Evolutionary conservation across 1,140 invertebrate genomes (phyloP).

Genomic region (Homarus americanus): DNA sequence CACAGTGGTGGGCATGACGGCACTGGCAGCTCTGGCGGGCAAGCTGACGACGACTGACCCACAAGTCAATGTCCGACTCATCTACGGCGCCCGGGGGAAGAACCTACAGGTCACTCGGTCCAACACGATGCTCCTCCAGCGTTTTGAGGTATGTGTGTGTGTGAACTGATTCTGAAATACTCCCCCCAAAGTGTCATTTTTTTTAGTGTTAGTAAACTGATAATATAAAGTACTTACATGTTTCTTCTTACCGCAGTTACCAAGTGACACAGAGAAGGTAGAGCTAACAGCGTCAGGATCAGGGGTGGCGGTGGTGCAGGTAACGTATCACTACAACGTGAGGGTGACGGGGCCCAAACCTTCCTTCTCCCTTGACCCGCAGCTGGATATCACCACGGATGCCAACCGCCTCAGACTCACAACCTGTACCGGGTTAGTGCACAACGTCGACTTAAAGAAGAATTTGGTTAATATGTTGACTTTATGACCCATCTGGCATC

Average conservation of each 20-base stretch:
- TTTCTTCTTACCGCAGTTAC: conserved; percentile 79
- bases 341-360: conserved; percentile 88
- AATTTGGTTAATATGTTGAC: no score
- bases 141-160: conserved; percentile 82
- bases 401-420: conserved; percentile 90
- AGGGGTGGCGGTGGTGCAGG: conserved; percentile 90
- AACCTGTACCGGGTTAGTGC: conserved; percentile 88
- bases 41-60: conserved; percentile 81
- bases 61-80: conserved; percentile 80
- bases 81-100: conserved; percentile 81
- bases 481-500: no score
- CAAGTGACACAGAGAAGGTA: conserved; percentile 78
- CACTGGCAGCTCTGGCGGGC: conserved; percentile 85
- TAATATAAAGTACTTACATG: no score
- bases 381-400: conserved; percentile 91
- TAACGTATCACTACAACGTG: conserved; percentile 93
- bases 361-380: conserved; percentile 91
- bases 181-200: no score
- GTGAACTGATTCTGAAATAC: no score
- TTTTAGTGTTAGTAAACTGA: no score
- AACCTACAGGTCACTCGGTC: conserved; percentile 82
- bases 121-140: conserved; percentile 88
- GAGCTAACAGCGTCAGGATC: conserved; percentile 87
- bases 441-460: no score
- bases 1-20: conserved; percentile 86